Evolutionary conservation across 2,797 vertebrate species (phyloP).

Genomic region (Amphiprion clarkii): DNA sequence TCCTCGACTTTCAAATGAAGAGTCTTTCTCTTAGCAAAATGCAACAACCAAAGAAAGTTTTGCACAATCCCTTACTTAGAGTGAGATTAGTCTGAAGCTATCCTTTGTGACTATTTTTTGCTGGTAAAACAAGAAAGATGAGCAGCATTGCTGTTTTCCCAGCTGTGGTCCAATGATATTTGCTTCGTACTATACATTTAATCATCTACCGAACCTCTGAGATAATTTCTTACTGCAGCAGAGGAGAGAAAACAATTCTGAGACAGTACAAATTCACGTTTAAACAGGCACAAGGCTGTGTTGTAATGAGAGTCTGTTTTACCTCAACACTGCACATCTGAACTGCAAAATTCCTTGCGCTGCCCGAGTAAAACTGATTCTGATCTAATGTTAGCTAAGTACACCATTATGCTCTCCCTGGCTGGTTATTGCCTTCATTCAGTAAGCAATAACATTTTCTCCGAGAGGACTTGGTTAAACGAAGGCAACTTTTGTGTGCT

Average conservation of each 20-base stretch:
- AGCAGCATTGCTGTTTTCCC: constrained; percentile 4
- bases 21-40: background rate
- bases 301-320: constrained; percentile 41
- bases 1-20: background rate
- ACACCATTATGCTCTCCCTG: constrained; percentile 69
- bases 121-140: constrained; percentile 3
- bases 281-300: constrained; percentile 7
- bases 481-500: constrained; percentile 77
- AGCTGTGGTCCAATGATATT: constrained; percentile 11
- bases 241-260: constrained; percentile 4
- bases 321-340: constrained; percentile 41
- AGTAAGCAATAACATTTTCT: constrained; percentile 75
- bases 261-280: constrained; percentile 29
- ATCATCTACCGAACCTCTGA: constrained; percentile 26
- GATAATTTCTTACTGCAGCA: constrained; percentile 15
- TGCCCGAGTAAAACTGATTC: constrained; percentile 58
- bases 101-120: background rate
- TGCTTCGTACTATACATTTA: background rate
- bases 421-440: constrained; percentile 70
- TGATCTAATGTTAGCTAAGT: constrained; percentile 75
- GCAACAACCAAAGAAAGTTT: background rate
- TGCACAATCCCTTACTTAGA: background rate
- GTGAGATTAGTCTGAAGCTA: constrained; percentile 4
- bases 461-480: constrained; percentile 73
- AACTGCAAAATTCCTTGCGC: constrained; percentile 28